Base-by-base conservation (phyloP, 2,797 vertebrate species). In the Pogoniulus pusillus region DNA sequence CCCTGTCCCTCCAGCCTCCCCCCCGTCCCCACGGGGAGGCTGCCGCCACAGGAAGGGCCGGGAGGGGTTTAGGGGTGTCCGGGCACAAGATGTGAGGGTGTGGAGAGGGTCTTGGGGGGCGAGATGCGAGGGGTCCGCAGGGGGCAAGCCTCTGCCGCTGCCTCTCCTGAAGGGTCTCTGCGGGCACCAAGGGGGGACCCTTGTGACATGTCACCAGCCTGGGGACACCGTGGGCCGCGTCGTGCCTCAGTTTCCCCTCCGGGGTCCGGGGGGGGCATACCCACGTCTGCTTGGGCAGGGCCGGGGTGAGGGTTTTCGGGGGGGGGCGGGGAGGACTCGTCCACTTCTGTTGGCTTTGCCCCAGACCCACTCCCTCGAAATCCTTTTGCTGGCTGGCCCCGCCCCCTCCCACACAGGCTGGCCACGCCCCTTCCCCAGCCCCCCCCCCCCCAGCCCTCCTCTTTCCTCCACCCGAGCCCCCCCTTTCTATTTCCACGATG, bases 191-290 rank as follows among this genome's bases (percentile, higher is more conserved):
- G 11, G 37, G 27, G 35, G 24, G 5, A 6, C 17, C 20, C 27
- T 8, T 10, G 22, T 49, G 47, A 23, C 47, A 49, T 49, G 47
- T 22, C 22, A 24, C 47, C 47, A 24, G 20, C 47, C 23, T 24
- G 47, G 20, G 20, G 43, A 43, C 43, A 17, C 43, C 43, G 43
- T 43, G 43, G 43, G 43, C 43, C 43, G 18, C 43, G 43, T 47
- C 6, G 66, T 85, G 77, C 87, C 87, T 86, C 91, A 70, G 82
- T 89, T 86, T 82, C 77, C 82, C 82, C 39, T 35, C 14, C 41
- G 6, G 59, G 16, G 43, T 43, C 43, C 43, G 16, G 43, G 43
- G 41, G 43, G 59, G 14, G 18, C 29, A 47, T 22, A 23, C 74
- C 72, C 51, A 58, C 72, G 69, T 82, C 43, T 64, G 71, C 81